Conservation (phyloP, 2,113 vertebrate genomes). For the Epinephelus moara region DNA sequence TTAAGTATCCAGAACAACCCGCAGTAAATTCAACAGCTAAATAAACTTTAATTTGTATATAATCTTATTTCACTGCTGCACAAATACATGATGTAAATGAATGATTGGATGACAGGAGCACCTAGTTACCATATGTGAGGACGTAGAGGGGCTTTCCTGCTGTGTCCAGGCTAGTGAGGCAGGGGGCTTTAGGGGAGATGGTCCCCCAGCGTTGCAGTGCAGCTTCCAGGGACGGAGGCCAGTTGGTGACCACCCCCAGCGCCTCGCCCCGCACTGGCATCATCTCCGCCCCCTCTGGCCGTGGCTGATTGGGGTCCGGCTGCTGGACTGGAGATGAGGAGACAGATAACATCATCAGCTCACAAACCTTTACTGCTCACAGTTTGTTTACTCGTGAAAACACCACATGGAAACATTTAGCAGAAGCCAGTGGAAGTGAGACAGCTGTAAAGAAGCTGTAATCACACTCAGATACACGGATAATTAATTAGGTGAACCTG, state of each 20-base stretch:
- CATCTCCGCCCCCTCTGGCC: constrained; percentile 98
- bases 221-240: constrained; percentile 97
- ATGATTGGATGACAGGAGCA: neutral
- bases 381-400: constrained; percentile 4
- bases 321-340: constrained; percentile 90
- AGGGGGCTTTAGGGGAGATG: constrained; percentile 97
- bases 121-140: constrained; percentile 93
- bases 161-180: constrained; percentile 99
- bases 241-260: constrained; percentile 97
- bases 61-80: neutral
- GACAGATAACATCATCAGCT: neutral
- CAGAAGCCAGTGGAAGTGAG: neutral
- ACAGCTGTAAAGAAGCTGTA: neutral
- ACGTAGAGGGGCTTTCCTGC: constrained; percentile 98
- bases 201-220: constrained; percentile 98
- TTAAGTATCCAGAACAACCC: too few species aligned
- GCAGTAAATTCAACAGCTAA: neutral
- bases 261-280: constrained; percentile 94
- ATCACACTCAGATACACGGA: constrained; percentile 4
- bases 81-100: neutral
- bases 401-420: neutral
- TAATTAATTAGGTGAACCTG: neutral
- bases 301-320: constrained; percentile 97
- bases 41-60: neutral
- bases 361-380: neutral